phyloP scores from a whole-genome alignment of 2,797 vertebrate genomes.

The Halcyon chelicuti region DNA sequence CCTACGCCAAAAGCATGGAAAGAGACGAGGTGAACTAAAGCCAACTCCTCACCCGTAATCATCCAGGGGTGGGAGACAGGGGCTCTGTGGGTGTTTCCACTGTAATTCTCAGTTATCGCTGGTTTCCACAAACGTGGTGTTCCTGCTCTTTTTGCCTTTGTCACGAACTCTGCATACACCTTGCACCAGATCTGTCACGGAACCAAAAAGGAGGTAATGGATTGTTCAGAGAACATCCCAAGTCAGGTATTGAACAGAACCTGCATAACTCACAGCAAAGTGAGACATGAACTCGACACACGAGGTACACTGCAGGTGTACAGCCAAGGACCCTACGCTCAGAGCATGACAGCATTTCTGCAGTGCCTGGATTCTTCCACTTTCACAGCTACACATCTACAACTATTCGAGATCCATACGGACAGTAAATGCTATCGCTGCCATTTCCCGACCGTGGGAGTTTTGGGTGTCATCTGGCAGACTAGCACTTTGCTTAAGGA shows the following conservation, averaged over 20 bases:
- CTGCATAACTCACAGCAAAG: neutral
- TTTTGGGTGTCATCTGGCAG: neutral
- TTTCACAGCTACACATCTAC: neutral
- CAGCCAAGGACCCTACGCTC: neutral
- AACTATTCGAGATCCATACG: neutral
- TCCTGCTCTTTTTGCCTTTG: neutral
- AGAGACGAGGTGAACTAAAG: neutral
- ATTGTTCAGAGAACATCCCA: neutral
- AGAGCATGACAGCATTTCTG: neutral
- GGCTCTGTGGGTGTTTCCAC: too few species aligned
- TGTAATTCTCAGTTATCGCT: too few species aligned
- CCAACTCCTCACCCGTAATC: neutral
- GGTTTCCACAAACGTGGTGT: neutral
- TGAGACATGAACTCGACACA: neutral
- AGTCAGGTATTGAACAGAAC: neutral
- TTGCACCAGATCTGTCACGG: too few species aligned
- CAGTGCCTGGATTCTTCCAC: neutral
- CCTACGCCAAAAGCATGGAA: neutral
- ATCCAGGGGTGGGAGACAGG: neutral
- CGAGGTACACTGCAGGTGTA: neutral
- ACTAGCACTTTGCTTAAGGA: neutral
- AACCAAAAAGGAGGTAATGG: neutral
- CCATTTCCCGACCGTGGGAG: neutral
- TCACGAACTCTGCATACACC: rapidly evolving
- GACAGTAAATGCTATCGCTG: too few species aligned